Base-by-base conservation (phyloP, 2,113 vertebrate genomes). In the Malurus melanocephalus region DNA sequence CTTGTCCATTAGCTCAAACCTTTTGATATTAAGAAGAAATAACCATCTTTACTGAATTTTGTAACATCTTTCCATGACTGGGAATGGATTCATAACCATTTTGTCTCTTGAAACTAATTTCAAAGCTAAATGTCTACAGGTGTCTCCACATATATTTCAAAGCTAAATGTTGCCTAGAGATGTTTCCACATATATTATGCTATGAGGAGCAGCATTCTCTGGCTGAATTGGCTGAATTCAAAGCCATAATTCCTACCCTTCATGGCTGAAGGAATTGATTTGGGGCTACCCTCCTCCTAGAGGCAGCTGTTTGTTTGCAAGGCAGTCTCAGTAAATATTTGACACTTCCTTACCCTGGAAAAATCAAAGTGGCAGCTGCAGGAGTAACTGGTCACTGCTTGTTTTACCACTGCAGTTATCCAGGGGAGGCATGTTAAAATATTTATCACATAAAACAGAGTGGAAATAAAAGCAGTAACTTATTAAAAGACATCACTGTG, bases 381-480 rank as follows among this genome's bases (percentile, higher is more conserved):
- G 40, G 26, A 78, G 27, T 68, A 59, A 61, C 48, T 91, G 82
- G 69, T 79, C 52, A 77, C 61, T 62, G 26, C 55, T 81, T 73
- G 59, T 83, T 93, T 77, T 77, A 80, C 60, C 56, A 42, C 9
- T 72, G n/a, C 76, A 71, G 53, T 89, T 85, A 74, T 53, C n/a
- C 52, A 78, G 52, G 76, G 56, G 24, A 49, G 61, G 26, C 35
- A 35, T 6, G 17, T 71, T 94, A 71, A 93, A 92, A 91, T 90
- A 89, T 91, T 94, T 77, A 91, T 90, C 42, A 43, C 1, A 6
- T 93, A 90, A 84, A 92, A 69, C 48, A 87, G 46, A 92, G 66
- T 64, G 60, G 66, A 86, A 94, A 28, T 49, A 74, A 91, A 91
- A 83, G 61, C 42, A 89, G 12, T 81, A 76, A 77, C 71, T 92